phyloP scores from a whole-genome alignment of 2,888 invertebrate genomes.

The Lasioglossum leucozonium region DNA sequence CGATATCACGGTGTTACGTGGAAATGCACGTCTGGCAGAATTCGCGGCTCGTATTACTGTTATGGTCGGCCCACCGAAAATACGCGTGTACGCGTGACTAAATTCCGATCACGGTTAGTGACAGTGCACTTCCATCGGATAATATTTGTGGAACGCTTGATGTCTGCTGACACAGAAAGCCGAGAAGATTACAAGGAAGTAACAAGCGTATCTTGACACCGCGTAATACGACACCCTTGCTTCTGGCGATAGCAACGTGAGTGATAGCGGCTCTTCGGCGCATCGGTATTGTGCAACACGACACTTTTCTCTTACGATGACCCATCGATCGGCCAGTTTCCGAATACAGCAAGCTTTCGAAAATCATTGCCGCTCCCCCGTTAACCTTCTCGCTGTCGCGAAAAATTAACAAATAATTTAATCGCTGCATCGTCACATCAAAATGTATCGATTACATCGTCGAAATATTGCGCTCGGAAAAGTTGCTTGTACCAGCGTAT shows the following conservation, averaged over 20 bases:
- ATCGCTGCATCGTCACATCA: neutral
- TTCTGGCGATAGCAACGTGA: slow-evolving; percentile 41
- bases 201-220: slow-evolving; percentile 69
- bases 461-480: neutral
- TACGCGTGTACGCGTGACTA: slow-evolving; percentile 24
- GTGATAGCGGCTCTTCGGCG: slow-evolving; percentile 33
- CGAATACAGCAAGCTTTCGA: neutral
- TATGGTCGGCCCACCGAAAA: neutral
- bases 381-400: neutral
- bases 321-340: neutral
- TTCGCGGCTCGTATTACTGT: slow-evolving; percentile 18
- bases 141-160: slow-evolving; percentile 46
- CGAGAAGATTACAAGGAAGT: slow-evolving; percentile 68
- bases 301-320: neutral
- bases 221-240: slow-evolving; percentile 60
- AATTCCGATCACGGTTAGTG: slow-evolving; percentile 39
- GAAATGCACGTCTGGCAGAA: slow-evolving; percentile 9
- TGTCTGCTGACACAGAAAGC: slow-evolving; percentile 60
- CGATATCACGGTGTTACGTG: neutral
- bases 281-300: slow-evolving; percentile 26
- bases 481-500: neutral
- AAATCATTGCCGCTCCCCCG: neutral
- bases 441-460: neutral
- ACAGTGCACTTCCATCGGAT: slow-evolving; percentile 22
- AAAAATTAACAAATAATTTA: neutral